phyloP scores from a whole-genome alignment of 2,888 invertebrate genomes.

The Megamerina dolium region DNA sequence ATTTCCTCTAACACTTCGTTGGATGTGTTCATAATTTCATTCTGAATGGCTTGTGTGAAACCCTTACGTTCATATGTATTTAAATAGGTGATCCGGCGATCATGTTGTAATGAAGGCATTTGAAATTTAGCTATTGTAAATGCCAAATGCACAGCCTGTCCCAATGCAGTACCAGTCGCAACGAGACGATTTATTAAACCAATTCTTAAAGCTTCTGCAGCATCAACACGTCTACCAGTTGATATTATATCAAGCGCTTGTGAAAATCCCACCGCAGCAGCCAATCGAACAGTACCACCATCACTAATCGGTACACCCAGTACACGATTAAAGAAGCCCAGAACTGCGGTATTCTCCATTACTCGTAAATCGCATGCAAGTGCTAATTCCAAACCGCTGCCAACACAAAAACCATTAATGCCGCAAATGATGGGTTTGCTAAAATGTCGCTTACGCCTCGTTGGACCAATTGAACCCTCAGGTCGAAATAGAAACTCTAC shows the following conservation, averaged over 20 bases:
- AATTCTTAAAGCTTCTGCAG: slow-evolving; percentile 71
- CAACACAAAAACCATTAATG: slow-evolving; percentile 83
- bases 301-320: slow-evolving; percentile 82
- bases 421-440: slow-evolving; percentile 85
- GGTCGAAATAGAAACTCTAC: slow-evolving; percentile 39
- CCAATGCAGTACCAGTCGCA: slow-evolving; percentile 76
- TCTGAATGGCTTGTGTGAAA: slow-evolving; percentile 56
- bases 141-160: slow-evolving; percentile 71
- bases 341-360: slow-evolving; percentile 74
- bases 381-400: slow-evolving; percentile 85
- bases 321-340: slow-evolving; percentile 76
- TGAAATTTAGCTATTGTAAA: slow-evolving; percentile 75
- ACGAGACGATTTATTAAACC: slow-evolving; percentile 78
- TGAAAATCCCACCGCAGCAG: slow-evolving; percentile 77
- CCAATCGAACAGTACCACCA: slow-evolving; percentile 76
- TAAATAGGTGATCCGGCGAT: slow-evolving; percentile 52
- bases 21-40: slow-evolving; percentile 56
- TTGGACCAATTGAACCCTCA: slow-evolving; percentile 57
- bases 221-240: slow-evolving; percentile 72
- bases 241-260: slow-evolving; percentile 80
- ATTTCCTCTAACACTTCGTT: slow-evolving; percentile 61
- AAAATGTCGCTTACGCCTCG: slow-evolving; percentile 60
- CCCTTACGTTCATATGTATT: slow-evolving; percentile 60
- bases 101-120: slow-evolving; percentile 51
- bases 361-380: slow-evolving; percentile 86